A percentile compares a stretch with the other conserved stretches of the same genome.
Evolutionary conservation across 2,888 invertebrate species (phyloP).

Genomic region (Mechanitis messenoides): DNA sequence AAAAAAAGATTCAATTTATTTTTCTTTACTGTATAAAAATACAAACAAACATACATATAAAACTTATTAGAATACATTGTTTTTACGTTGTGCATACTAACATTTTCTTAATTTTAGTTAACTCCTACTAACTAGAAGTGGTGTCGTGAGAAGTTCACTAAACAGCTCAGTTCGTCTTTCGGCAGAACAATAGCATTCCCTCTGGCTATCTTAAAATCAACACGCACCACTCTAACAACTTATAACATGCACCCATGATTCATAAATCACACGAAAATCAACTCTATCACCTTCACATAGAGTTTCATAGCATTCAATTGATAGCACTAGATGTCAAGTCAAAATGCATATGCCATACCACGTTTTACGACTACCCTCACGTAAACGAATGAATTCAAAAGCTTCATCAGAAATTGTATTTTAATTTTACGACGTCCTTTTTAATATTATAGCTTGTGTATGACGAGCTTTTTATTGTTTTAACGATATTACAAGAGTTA

Average conservation of each 20-base stretch:
- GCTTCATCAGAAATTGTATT: constrained; percentile 5
- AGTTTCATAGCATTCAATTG: background rate
- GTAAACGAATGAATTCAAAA: constrained; percentile 1
- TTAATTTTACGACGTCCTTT: constrained; percentile 4
- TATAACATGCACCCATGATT: constrained; percentile 9
- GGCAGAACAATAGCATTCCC: constrained; percentile 44
- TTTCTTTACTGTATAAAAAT: too few relatives aligned
- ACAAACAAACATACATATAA: too few relatives aligned
- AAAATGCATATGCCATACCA: constrained; percentile 3
- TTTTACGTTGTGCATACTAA: too few relatives aligned
- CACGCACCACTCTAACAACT: constrained; percentile 30
- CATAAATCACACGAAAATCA: constrained; percentile 8
- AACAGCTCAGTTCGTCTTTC: constrained; percentile 39
- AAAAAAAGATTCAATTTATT: too few relatives aligned
- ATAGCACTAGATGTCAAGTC: background rate
- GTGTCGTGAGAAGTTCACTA: constrained; percentile 44
- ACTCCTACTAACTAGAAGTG: constrained; percentile 26
- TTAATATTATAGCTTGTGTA: background rate
- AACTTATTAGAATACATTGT: too few relatives aligned
- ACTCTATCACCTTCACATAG: constrained; percentile 11
- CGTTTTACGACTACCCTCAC: constrained; percentile 7
- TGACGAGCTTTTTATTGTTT: background rate
- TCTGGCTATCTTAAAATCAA: constrained; percentile 34
- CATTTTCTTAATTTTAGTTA: constrained; percentile 6
- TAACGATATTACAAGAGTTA: background rate